Evolutionary conservation across 1,140 invertebrate genomes (phyloP).

Genomic region (Dendrolimus kikuchii): DNA sequence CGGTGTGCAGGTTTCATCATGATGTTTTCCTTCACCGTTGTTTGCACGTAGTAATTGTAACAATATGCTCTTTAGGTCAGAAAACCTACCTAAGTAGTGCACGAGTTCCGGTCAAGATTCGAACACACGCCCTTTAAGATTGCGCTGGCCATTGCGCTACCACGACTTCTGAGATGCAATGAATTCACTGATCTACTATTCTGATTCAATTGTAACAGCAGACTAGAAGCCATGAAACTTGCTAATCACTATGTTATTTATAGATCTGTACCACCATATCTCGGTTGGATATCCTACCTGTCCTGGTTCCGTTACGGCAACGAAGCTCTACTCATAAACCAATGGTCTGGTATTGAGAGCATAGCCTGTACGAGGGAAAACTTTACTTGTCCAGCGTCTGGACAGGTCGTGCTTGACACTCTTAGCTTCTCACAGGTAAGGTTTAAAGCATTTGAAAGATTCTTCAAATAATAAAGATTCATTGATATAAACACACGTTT

Average conservation of each 20-base stretch:
- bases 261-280: slow-evolving; percentile 89
- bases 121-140: too few species aligned
- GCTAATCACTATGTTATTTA: neutral
- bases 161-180: too few species aligned
- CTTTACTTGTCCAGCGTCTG: slow-evolving; percentile 82
- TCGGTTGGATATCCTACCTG: slow-evolving; percentile 92
- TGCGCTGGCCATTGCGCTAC: too few species aligned
- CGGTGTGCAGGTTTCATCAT: too few species aligned
- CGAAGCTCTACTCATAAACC: slow-evolving; percentile 94
- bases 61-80: too few species aligned
- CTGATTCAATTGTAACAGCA: too few species aligned
- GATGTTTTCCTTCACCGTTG: too few species aligned
- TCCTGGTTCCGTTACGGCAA: slow-evolving; percentile 97
- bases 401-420: slow-evolving; percentile 83
- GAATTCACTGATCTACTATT: too few species aligned
- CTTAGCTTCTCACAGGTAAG: slow-evolving; percentile 84
- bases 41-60: too few species aligned
- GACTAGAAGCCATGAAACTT: neutral
- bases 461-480: neutral
- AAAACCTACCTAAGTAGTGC: too few species aligned
- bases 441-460: slow-evolving; percentile 1
- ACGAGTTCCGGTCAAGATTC: too few species aligned
- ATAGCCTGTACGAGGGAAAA: slow-evolving; percentile 82
- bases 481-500: neutral
- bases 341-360: slow-evolving; percentile 85